Evolutionary conservation across 2,888 invertebrate species (phyloP).

Genomic region (Epinotia nisella): DNA sequence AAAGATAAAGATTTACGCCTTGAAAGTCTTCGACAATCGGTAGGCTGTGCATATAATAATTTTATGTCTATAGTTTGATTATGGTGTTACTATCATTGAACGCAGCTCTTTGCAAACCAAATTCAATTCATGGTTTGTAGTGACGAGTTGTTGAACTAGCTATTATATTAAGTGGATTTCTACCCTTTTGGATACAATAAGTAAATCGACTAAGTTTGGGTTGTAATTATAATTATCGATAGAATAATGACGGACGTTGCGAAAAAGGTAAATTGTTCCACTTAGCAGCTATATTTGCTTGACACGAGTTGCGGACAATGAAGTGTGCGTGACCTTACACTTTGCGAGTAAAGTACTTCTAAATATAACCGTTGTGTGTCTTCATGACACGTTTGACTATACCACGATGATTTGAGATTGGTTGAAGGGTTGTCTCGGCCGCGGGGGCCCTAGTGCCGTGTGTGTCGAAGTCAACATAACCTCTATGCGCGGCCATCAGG

Average conservation of each 20-base stretch:
- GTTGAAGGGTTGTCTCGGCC: background rate
- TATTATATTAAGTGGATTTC: constrained; percentile 51
- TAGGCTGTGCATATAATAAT: constrained; percentile 5
- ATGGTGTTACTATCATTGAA: constrained; percentile 19
- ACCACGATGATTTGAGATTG: background rate
- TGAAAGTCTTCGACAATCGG: constrained; percentile 6
- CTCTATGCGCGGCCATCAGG: constrained; percentile 59
- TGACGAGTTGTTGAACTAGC: constrained; percentile 55
- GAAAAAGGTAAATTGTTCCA: constrained; percentile 72
- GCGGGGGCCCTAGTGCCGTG: constrained; percentile 51
- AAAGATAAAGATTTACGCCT: background rate
- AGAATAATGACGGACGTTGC: constrained; percentile 78
- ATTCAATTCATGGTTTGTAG: constrained; percentile 42
- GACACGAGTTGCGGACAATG: constrained; percentile 66
- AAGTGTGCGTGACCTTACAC: constrained; percentile 67
- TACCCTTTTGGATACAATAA: constrained; percentile 51
- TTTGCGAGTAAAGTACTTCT: constrained; percentile 49
- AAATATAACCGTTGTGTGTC: constrained; percentile 37
- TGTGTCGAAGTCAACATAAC: constrained; percentile 61
- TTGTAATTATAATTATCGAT: constrained; percentile 50
- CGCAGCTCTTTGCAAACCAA: constrained; percentile 39
- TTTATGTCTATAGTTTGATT: constrained; percentile 13
- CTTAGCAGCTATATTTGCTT: constrained; percentile 55
- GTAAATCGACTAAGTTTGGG: constrained; percentile 51
- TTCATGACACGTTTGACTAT: constrained; percentile 10